Conservation (phyloP, 2,888 invertebrate genomes). For the Nomada hirtipes region DNA sequence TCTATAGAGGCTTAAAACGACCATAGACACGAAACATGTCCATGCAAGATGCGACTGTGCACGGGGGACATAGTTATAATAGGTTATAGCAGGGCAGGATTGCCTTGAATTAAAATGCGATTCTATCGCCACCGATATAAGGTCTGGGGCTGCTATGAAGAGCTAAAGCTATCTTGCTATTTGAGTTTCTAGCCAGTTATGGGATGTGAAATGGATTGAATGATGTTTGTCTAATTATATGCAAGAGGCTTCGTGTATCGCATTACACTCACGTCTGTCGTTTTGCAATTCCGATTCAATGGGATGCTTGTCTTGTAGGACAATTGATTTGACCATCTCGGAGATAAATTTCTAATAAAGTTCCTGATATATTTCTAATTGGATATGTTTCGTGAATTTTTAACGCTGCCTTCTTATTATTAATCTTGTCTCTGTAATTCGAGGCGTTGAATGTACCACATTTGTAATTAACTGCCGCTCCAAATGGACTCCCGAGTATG, state of each 20-base stretch:
- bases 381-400: background rate
- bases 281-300: background rate
- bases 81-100: slow-evolving; percentile 17
- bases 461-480: slow-evolving; percentile 7
- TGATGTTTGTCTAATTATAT: background rate
- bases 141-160: slow-evolving; percentile 10
- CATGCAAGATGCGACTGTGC: slow-evolving; percentile 1
- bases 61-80: slow-evolving; percentile 17
- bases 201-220: background rate
- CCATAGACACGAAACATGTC: slow-evolving; percentile 25
- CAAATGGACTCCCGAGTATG: slow-evolving; percentile 1
- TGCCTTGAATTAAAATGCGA: slow-evolving; percentile 48
- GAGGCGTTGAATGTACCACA: background rate
- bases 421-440: background rate
- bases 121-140: slow-evolving; percentile 37
- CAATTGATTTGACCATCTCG: too few species aligned
- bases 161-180: slow-evolving; percentile 10
- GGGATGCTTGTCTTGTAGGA: background rate
- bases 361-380: background rate
- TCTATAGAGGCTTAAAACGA: slow-evolving; percentile 38
- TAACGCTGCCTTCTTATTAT: background rate
- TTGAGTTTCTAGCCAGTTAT: slow-evolving; percentile 4
- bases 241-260: background rate
- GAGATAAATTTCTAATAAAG: too few species aligned
- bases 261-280: background rate